These are phyloP conservation scores for Tribolium madens DNA, from an alignment of 1,140 invertebrate genomes.

Conservation along the genomic window DNA sequence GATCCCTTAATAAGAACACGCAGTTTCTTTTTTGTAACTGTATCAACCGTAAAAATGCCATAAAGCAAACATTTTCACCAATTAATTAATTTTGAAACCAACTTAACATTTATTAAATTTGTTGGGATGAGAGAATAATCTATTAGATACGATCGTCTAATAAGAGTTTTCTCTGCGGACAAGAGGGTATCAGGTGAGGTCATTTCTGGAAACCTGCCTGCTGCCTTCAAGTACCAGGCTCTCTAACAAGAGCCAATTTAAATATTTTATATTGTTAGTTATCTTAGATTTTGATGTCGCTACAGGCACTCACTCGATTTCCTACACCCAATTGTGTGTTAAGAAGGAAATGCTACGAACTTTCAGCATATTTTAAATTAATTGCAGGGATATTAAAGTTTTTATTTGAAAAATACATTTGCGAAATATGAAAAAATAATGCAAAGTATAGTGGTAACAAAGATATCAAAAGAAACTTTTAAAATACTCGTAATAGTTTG, in stretches of 20 bases:
- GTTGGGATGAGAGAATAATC: neutral
- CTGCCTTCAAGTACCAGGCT: slow-evolving; percentile 23
- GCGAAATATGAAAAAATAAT: too few relatives aligned
- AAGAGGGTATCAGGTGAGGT: slow-evolving; percentile 27
- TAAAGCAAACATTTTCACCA: neutral
- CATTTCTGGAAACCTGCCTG: slow-evolving; percentile 5
- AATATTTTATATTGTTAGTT: slow-evolving; percentile 27
- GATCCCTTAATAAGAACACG: slow-evolving; percentile 35
- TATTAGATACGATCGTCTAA: neutral
- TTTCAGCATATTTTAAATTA: neutral
- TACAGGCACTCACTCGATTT: slow-evolving; percentile 9
- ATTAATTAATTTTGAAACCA: slow-evolving; percentile 11
- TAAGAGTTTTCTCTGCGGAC: neutral
- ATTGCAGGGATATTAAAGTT: too few relatives aligned
- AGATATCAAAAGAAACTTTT: too few relatives aligned
- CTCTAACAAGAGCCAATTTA: slow-evolving; percentile 42
- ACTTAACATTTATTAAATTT: slow-evolving; percentile 3
- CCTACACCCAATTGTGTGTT: neutral
- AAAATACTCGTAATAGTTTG: too few relatives aligned
- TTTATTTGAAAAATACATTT: too few relatives aligned
- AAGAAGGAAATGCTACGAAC: neutral
- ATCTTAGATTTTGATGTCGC: slow-evolving; percentile 14
- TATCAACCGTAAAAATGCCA: slow-evolving; percentile 17
- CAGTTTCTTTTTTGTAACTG: slow-evolving; percentile 15
- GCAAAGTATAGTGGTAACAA: too few relatives aligned